Conservation (phyloP, 2,113 vertebrate species). For the Xyliphius kryptos region DNA sequence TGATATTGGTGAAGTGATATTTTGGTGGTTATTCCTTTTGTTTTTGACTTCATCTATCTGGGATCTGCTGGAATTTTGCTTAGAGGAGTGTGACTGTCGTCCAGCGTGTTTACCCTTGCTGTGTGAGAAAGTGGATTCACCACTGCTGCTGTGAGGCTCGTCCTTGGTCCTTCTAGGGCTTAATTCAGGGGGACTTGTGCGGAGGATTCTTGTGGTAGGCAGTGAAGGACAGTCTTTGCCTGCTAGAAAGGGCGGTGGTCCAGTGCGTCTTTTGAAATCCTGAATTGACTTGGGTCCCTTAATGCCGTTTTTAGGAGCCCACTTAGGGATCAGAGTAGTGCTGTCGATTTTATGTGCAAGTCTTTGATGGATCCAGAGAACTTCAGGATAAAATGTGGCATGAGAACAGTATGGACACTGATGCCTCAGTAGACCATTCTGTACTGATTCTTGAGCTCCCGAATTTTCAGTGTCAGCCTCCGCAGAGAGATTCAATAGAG, state of each 20-base stretch:
- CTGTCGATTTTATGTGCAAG: conserved; percentile 83
- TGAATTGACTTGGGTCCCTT: conserved; percentile 66
- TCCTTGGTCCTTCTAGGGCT: conserved; percentile 21
- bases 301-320: conserved; percentile 73
- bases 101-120: conserved; percentile 19
- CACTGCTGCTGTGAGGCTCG: conserved; percentile 29
- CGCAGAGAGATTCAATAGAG: conserved; percentile 56
- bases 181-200: conserved; percentile 71
- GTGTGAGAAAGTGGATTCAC: conserved; percentile 24
- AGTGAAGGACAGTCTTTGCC: conserved; percentile 88
- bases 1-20: conserved; percentile 33
- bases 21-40: conserved; percentile 26
- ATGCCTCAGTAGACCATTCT: conserved; percentile 71
- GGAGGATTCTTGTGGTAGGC: conserved; percentile 67
- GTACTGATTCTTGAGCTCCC: conserved; percentile 48
- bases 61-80: conserved; percentile 32
- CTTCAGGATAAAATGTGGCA: conserved; percentile 84
- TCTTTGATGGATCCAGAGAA: conserved; percentile 92
- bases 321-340: conserved; percentile 72
- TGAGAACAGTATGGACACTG: conserved; percentile 85
- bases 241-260: conserved; percentile 81
- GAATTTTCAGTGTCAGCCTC: conserved; percentile 25
- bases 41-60: conserved; percentile 32
- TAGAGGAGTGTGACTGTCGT: conserved; percentile 11
- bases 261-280: conserved; percentile 75